phyloP scores from a whole-genome alignment of 1,140 invertebrate species.

The Gryon sp. region DNA sequence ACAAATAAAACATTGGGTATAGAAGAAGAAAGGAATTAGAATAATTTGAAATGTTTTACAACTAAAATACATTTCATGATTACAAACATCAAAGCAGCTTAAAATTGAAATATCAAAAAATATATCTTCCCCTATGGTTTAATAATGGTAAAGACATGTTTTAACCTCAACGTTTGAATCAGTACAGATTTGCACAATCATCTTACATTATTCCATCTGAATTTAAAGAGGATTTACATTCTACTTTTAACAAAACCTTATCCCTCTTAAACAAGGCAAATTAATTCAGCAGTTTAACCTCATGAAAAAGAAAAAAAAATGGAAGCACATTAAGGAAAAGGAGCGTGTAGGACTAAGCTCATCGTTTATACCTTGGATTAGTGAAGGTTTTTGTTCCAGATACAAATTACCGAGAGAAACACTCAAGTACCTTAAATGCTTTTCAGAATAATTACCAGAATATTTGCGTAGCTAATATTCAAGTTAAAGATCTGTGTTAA shows the following conservation, averaged over 20 bases:
- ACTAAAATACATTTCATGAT: no score
- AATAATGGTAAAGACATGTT: no score
- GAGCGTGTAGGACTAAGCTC: constrained; percentile 27
- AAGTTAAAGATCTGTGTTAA: constrained; percentile 8
- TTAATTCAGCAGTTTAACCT: constrained; percentile 25
- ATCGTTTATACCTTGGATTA: constrained; percentile 50
- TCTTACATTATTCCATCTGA: no score
- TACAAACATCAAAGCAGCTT: no score
- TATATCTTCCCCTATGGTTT: no score
- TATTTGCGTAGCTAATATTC: constrained; percentile 11
- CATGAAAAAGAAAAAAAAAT: constrained; percentile 29
- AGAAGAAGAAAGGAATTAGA: no score
- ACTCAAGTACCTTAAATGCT: constrained; percentile 22
- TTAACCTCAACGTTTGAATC: no score
- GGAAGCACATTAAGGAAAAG: constrained; percentile 33
- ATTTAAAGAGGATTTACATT: background rate
- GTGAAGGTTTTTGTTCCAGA: constrained; percentile 16
- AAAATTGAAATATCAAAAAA: no score
- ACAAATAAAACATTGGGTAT: no score
- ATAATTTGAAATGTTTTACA: no score
- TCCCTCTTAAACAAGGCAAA: constrained; percentile 38
- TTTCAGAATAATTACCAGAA: constrained; percentile 18
- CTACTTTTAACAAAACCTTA: background rate
- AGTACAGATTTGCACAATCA: no score
- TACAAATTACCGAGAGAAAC: constrained; percentile 17